Base-by-base conservation (phyloP, 2,797 vertebrate genomes). In the Syndactyla subalaris region DNA sequence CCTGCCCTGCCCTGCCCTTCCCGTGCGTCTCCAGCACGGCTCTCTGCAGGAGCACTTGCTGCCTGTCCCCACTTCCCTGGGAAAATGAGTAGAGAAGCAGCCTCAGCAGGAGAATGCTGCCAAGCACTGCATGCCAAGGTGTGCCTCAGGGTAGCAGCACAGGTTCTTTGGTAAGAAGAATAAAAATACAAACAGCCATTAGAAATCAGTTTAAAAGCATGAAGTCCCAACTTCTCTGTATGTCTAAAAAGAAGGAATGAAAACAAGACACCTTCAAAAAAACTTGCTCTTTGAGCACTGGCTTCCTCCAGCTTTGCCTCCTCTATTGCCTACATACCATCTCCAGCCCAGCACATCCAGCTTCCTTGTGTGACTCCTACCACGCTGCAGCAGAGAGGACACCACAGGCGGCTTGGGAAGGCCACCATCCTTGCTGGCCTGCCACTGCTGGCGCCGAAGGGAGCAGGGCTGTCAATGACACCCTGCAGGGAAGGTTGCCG, bases 391-490 rank as follows among this genome's bases (percentile, higher is more conserved):
- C 77, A 62, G 43, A 24, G 48, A 17, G 34, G 26, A 32, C 46
- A 39, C 29, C 32, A 32, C 6, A 30, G 62, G 38, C 27, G 71
- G 6, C 63, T 26, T 29, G 46, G 41, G n/a, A 76, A 68, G 59
- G n/a, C 43, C 59, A 22, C 67, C 1, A 0, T 26, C n/a, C 26
- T 52, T 12, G 3, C 61, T 70, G 74, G 17, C 61, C 32, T 14
- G 1, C 22, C 12, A 0, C 30, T 17, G 16, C 39, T 14, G 19
- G 55, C 41, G 70, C 73, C 20, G 2, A 19, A 32, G 52, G 38
- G 17, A 59, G 29, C 0, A 0, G 8, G 59, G 34, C 49, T 6
- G 19, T 3, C 49, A 49, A 1, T 67, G 54, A 11, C 43, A 43
- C 11, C 71, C 48, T 5, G 41, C 27, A 14, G 88, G 52, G 45